phyloP scores from a whole-genome alignment of 2,888 invertebrate species.

The Agonopterix arenella region DNA sequence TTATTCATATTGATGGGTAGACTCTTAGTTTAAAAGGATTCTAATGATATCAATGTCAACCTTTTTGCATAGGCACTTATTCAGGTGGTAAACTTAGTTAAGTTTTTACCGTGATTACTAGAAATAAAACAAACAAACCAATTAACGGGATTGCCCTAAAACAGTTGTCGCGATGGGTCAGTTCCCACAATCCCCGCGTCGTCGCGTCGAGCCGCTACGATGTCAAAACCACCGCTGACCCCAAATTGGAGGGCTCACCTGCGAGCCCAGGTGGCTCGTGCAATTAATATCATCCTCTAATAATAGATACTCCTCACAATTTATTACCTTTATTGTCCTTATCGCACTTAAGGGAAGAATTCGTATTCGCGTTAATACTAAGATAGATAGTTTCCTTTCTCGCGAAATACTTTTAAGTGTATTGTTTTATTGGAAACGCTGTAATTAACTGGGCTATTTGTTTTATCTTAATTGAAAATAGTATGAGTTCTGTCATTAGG shows the following conservation, averaged over 20 bases:
- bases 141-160: slow-evolving; percentile 20
- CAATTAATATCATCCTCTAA: slow-evolving; percentile 65
- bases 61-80: too few relatives aligned
- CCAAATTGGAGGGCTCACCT: slow-evolving; percentile 65
- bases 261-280: slow-evolving; percentile 63
- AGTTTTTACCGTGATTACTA: slow-evolving; percentile 3
- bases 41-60: too few relatives aligned
- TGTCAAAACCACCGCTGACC: slow-evolving; percentile 61
- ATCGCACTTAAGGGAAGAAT: slow-evolving; percentile 29
- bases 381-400: slow-evolving; percentile 43
- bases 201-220: slow-evolving; percentile 25
- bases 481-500: slow-evolving; percentile 27
- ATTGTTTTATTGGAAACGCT: slow-evolving; percentile 20
- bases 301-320: slow-evolving; percentile 51
- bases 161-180: slow-evolving; percentile 22
- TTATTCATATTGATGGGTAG: too few relatives aligned
- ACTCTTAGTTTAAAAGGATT: too few relatives aligned
- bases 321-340: slow-evolving; percentile 58
- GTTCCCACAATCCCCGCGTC: slow-evolving; percentile 42
- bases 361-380: slow-evolving; percentile 23
- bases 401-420: slow-evolving; percentile 26
- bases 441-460: slow-evolving; percentile 33
- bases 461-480: slow-evolving; percentile 58
- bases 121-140: slow-evolving; percentile 18
- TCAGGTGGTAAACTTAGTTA: not conserved